These are phyloP conservation scores for Thaleichthys pacificus DNA, from an alignment of 2,797 vertebrate genomes.

Conservation along the genomic window DNA sequence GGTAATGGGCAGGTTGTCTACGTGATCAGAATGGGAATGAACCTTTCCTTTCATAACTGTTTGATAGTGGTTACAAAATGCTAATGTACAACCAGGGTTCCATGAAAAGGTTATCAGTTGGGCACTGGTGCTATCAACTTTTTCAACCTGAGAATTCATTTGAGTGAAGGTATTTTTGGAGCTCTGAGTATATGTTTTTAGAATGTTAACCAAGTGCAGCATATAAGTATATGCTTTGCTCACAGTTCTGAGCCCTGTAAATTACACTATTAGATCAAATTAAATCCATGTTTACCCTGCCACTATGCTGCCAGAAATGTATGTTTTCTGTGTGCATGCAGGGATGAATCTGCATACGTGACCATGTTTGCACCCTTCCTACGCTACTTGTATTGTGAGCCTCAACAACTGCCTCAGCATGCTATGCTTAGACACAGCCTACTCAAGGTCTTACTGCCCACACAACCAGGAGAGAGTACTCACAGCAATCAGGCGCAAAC, in stretches of 20 bases:
- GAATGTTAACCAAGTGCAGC: too few species aligned
- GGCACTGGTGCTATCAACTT: too few species aligned
- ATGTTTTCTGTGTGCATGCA: constrained; percentile 46
- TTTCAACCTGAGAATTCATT: too few species aligned
- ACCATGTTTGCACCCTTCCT: constrained; percentile 87
- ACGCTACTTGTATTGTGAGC: constrained; percentile 89
- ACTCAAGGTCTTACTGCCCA: constrained; percentile 78
- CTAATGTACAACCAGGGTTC: not conserved
- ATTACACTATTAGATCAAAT: too few species aligned
- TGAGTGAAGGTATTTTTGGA: too few species aligned
- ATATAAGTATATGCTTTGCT: too few species aligned
- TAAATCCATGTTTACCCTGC: too few species aligned
- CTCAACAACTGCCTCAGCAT: constrained; percentile 80
- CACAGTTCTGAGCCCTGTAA: too few species aligned
- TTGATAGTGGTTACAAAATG: not conserved
- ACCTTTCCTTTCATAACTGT: not conserved
- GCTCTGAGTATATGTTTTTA: too few species aligned
- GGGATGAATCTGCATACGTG: constrained; percentile 75
- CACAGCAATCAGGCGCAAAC: not conserved
- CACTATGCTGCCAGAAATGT: too few species aligned
- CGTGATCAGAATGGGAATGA: too few species aligned
- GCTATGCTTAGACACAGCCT: constrained; percentile 82
- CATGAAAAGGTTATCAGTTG: too few species aligned
- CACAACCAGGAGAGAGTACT: constrained; percentile 19
- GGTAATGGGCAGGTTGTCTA: constrained; percentile 65